Conservation (phyloP, 2,888 invertebrate species). For the Spilosoma lubricipeda region DNA sequence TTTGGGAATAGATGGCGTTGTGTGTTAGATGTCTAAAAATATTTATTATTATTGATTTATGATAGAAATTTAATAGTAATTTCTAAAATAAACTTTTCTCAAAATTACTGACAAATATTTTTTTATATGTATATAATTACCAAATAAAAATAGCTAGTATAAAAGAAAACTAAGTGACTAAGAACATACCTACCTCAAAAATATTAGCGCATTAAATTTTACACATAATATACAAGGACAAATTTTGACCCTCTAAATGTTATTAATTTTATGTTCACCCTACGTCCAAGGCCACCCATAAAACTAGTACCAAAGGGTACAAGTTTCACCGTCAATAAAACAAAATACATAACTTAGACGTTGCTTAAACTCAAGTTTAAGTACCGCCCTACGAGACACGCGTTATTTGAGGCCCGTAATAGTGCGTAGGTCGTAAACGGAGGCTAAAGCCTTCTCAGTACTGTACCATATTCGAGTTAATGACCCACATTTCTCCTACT, state of each 20-base stretch:
- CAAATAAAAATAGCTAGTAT: no score
- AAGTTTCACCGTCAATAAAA: constrained; percentile 14
- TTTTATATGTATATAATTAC: no score
- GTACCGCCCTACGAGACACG: constrained; percentile 6
- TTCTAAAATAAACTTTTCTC: no score
- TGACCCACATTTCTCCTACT: constrained; percentile 14
- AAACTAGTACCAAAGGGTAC: constrained; percentile 1
- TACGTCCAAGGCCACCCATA: background rate
- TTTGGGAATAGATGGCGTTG: no score
- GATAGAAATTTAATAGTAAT: no score
- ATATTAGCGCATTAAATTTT: background rate
- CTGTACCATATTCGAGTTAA: constrained; percentile 10
- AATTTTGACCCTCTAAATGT: background rate
- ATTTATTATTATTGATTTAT: no score
- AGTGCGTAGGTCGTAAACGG: constrained; percentile 18
- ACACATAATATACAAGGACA: background rate
- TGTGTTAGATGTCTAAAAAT: no score
- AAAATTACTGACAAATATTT: no score
- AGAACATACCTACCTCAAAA: no score
- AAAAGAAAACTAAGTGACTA: background rate
- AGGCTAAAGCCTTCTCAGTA: background rate
- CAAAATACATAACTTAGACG: constrained; percentile 9
- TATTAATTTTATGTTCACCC: background rate
- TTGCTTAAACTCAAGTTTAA: constrained; percentile 12
- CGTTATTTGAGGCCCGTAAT: constrained; percentile 9